These are phyloP conservation scores for Pachyramphus minor DNA, from an alignment of 2,113 vertebrate genomes.

Conservation along the genomic window DNA sequence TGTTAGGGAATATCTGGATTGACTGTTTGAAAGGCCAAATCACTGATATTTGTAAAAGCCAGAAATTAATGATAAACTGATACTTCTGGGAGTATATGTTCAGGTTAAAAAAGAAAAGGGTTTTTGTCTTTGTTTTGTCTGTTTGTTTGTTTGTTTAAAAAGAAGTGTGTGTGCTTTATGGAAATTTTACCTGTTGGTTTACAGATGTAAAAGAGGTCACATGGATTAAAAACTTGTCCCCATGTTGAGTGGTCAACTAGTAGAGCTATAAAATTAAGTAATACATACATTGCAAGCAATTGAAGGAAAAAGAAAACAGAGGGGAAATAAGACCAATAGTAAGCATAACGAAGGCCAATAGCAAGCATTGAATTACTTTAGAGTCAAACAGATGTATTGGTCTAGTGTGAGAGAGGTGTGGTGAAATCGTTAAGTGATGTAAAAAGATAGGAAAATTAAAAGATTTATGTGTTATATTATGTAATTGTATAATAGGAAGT, in stretches of 20 bases:
- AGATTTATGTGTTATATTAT: background rate
- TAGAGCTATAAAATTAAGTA: background rate
- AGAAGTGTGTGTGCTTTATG: background rate
- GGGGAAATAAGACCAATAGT: background rate
- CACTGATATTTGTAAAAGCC: background rate
- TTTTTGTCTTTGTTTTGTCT: background rate
- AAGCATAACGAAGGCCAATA: background rate
- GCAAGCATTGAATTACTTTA: background rate
- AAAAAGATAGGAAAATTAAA: background rate
- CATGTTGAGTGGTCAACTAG: background rate
- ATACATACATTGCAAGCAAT: fast-evolving
- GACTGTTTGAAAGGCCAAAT: background rate
- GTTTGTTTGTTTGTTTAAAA: background rate
- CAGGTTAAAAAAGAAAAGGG: background rate
- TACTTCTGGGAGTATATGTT: background rate
- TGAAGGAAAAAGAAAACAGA: background rate
- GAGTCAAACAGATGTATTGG: background rate
- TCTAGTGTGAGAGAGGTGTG: background rate
- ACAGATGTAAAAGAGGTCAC: background rate
- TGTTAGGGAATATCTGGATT: background rate
- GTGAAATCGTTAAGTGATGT: background rate
- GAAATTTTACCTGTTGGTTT: background rate
- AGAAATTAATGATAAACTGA: background rate
- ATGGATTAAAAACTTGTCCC: background rate
- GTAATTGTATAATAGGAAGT: background rate